Percentiles rank a stretch among this genome's conserved stretches.
Evolutionary conservation across 2,797 vertebrate species (phyloP).

Genomic region (Centroberyx gerrardi): DNA sequence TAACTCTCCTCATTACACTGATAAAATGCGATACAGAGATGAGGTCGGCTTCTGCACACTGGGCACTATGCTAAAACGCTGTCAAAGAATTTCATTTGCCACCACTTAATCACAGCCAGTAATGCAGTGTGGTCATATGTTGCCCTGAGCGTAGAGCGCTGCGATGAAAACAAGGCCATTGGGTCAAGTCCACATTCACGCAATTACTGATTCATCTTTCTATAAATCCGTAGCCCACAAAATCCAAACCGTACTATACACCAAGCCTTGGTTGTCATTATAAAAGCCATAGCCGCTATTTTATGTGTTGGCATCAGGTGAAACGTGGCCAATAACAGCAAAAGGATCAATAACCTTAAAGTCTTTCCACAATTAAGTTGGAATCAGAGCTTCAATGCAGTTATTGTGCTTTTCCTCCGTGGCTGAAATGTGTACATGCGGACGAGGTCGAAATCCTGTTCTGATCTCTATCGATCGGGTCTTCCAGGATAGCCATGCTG

Average conservation of each 20-base stretch:
- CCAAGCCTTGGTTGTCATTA: not conserved
- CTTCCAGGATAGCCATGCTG: not conserved
- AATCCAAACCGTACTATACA: not conserved
- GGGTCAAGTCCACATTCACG: constrained; percentile 8
- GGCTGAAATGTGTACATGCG: not conserved
- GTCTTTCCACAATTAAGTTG: not conserved
- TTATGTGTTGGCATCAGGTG: no score
- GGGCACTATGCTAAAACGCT: constrained; percentile 27
- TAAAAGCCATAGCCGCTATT: no score
- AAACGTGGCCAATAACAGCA: no score
- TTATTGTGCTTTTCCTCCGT: not conserved
- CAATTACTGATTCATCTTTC: not conserved
- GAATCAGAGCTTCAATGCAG: not conserved
- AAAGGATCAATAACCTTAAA: no score
- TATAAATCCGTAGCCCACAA: not conserved
- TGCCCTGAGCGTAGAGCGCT: not conserved
- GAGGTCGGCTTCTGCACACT: not conserved
- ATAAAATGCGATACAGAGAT: constrained; percentile 15
- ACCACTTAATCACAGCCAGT: not conserved
- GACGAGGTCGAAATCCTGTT: not conserved
- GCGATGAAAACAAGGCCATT: not conserved
- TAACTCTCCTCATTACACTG: constrained; percentile 44
- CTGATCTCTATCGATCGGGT: constrained; percentile 31
- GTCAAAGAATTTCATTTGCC: constrained; percentile 41
- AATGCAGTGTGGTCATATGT: constrained; percentile 2